phyloP scores from a whole-genome alignment of 2,888 invertebrate genomes.

The Clunio marinus region DNA sequence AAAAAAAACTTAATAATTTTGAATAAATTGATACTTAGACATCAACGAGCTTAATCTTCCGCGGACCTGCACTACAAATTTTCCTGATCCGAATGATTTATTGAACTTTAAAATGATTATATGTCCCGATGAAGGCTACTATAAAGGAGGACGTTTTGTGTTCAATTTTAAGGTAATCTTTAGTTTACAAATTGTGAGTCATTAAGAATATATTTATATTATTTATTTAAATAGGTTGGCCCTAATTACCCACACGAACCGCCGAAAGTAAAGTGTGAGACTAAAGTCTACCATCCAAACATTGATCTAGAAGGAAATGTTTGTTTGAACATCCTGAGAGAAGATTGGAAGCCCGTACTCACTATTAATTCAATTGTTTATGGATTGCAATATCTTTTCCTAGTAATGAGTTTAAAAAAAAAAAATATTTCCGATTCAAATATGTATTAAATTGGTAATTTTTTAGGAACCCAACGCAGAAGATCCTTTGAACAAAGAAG shows the following conservation, averaged over 20 bases:
- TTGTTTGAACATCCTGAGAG: constrained; percentile 92
- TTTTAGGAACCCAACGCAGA: constrained; percentile 95
- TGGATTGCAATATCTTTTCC: constrained; percentile 93
- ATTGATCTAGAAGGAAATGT: constrained; percentile 98
- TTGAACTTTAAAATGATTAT: constrained; percentile 93
- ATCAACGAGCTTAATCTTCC: constrained; percentile 95
- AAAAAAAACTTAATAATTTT: neutral
- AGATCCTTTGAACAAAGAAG: constrained; percentile 97
- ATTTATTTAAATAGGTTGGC: constrained; percentile 64
- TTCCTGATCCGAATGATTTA: constrained; percentile 94
- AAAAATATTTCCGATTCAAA: neutral
- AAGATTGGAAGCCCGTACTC: constrained; percentile 98
- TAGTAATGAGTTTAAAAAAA: constrained; percentile 73
- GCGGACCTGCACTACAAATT: constrained; percentile 93
- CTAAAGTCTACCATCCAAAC: constrained; percentile 96
- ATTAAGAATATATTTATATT: neutral
- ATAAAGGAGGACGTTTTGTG: constrained; percentile 87
- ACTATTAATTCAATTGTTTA: constrained; percentile 97
- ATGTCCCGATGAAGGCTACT: constrained; percentile 96
- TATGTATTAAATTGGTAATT: constrained; percentile 40
- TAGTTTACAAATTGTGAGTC: neutral
- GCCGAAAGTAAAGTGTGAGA: constrained; percentile 97
- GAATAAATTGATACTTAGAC: constrained; percentile 65
- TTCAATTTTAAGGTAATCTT: constrained; percentile 81
- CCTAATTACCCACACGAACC: constrained; percentile 98